Evolutionary conservation across 2,113 vertebrate species (phyloP), one percentile per base, ranked within the genome.

Genomic region (Melanerpes aurifrons): DNA sequence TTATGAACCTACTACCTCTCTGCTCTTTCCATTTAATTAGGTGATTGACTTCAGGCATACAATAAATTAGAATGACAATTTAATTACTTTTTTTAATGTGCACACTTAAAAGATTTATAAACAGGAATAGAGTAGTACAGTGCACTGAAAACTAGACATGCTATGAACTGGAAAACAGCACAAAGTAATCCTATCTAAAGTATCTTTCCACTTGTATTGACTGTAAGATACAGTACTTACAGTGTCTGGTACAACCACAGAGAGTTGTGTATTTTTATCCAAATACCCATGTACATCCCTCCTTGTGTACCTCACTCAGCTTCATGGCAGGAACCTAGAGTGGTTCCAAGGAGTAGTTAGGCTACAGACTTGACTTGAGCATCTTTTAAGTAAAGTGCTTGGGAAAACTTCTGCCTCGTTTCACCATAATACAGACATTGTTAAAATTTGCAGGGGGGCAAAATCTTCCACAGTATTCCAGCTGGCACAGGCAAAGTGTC

Each of bases 31-130:
- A 72, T 96, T 97, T 98, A 98, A 98, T 98, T 98, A 97, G 94
- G 95, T 97, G 97, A 97, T 77, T 98, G 97, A 97, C 98, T 98
- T 97, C 97, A 97, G 97, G 98, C 97, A 12, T 95, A 94, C 93
- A 96, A 97, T 97, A 98, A 98, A 97, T 97, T 97, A 97, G 96
- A 96, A 97, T 97, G 97, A 97, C 98, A 98, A 98, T 96, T 97
- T 97, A 98, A 98, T 98, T 98, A 98, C 97, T 97, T 97, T 97
- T 97, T 97, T 98, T 97, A 98, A 98, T 97, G 96, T 96, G 93
- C 83, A 94, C 85, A 91, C 94, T 98, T 98, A 97, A 98, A 98
- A 97, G 97, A 98, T 98, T 97, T 97, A 98, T 98, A 97, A 97
- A 97, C 96, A 97, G 95, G 89, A 98, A 78, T 35, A 92, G 97